Evolutionary conservation across 2,113 vertebrate genomes (phyloP), one percentile per base, ranked within the genome.

Genomic region (Python bivittatus): DNA sequence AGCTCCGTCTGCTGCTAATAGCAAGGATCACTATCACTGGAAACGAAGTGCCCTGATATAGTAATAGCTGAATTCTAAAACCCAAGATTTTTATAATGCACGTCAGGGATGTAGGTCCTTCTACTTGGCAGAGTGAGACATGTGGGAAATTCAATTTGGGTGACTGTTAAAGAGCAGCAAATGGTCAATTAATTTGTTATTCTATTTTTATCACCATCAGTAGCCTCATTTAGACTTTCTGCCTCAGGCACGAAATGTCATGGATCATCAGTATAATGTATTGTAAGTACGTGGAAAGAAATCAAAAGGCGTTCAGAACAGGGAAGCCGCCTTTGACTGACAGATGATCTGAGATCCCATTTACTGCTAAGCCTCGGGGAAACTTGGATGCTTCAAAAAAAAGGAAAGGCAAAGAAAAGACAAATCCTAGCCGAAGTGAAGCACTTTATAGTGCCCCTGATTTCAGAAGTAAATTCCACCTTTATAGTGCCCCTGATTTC

Each of bases 101-200:
- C 54, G 42, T 4, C 1, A 38, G 22, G 68, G 33, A 79, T 79
- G 33, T 38, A 84, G 53, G 17, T 58, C 72, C 33, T 52, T 44
- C 23, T 44, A 52, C 56, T 52, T 85, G 38, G 53, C 25, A 52
- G 9, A 22, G 25, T 57, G 53, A 83, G 54, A 27, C 9, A 60
- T 84, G 83, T 91, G 56, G 57, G 42, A 86, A 85, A 91, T 91
- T 60, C 48, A 89, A 29, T 89, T 84, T 60, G 42, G 27, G 83
- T 20, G 44, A 60, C 83, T 61, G 52, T 52, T 91, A 86, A 91
- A 85, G 90, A 56, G 56, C 27, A 61, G 44, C 56, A 86, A 86
- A 85, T 61, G 44, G 57, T 33, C 56, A 61, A 48, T 91, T 85
- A 61, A 44, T 91, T 85, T 85, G 84, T 85, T 60, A 91, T 91